Evolutionary conservation across 2,888 invertebrate species (phyloP).

Genomic region (Epicampocera succincta): DNA sequence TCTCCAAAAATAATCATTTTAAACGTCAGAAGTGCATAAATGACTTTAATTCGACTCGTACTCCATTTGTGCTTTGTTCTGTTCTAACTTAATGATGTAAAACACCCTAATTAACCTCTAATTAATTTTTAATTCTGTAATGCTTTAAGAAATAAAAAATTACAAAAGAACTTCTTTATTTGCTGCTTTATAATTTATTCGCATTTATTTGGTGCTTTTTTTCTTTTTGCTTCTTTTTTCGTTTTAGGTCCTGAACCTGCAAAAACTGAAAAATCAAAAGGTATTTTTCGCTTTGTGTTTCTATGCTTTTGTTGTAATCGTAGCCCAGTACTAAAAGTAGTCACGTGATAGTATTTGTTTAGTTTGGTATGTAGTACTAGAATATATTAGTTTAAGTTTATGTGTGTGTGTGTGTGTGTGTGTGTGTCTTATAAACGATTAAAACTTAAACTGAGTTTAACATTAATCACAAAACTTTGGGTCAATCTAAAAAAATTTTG

Average conservation of each 20-base stretch:
- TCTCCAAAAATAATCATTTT: conserved; percentile 12
- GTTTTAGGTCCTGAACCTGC: conserved; percentile 80
- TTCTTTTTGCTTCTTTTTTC: conserved; percentile 67
- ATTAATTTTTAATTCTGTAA: conserved; percentile 61
- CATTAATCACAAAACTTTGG: too few relatives aligned
- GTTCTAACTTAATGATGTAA: conserved; percentile 26
- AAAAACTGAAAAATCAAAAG: conserved; percentile 81
- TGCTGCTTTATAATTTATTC: conserved; percentile 54
- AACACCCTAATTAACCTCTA: conserved; percentile 60
- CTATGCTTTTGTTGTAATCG: conserved; percentile 14
- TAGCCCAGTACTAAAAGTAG: conserved; percentile 10
- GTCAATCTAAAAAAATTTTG: too few relatives aligned
- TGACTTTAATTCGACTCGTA: conserved; percentile 12
- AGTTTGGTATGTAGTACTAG: conserved; percentile 1
- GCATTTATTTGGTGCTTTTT: conserved; percentile 59
- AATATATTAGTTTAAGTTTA: background rate
- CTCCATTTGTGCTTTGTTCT: conserved; percentile 9
- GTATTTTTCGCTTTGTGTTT: conserved; percentile 71
- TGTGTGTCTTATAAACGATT: conserved; percentile 11
- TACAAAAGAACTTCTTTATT: conserved; percentile 40
- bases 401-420: background rate
- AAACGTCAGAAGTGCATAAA: conserved; percentile 1
- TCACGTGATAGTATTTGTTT: background rate
- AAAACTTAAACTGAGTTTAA: background rate
- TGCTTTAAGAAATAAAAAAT: conserved; percentile 16